A percentile compares a stretch with the other conserved stretches of the same genome.
These are phyloP conservation scores for Pangasius krempfi DNA, from an alignment of 2,797 vertebrate species.

Conservation along the genomic window DNA sequence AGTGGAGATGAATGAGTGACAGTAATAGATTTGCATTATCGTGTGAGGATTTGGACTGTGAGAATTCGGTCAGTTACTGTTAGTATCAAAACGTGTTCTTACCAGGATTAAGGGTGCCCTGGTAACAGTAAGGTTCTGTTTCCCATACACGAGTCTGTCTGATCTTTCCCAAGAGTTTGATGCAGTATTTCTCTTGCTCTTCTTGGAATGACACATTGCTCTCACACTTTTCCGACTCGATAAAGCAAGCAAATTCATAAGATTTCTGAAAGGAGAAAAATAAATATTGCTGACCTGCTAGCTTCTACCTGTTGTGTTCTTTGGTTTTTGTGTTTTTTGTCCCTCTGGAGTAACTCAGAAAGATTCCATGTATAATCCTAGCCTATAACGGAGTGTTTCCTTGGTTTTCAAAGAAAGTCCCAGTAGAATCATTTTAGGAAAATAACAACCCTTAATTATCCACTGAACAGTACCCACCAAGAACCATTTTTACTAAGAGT, in stretches of 20 bases:
- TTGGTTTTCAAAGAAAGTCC: neutral
- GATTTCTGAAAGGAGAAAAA: neutral
- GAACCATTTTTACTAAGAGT: neutral
- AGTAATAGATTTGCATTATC: neutral
- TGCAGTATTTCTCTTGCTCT: constrained; percentile 46
- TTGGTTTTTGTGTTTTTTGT: neutral
- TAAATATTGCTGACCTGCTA: neutral
- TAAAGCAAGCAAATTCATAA: neutral
- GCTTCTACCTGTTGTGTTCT: neutral
- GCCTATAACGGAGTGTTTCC: neutral
- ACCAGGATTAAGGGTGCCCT: constrained; percentile 18
- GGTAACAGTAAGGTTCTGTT: neutral
- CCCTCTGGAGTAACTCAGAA: neutral
- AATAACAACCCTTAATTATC: neutral
- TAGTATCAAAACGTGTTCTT: neutral
- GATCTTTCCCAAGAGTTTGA: constrained; percentile 17
- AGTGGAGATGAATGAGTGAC: neutral
- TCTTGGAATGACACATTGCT: neutral
- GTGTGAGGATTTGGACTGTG: neutral
- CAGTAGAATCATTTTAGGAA: neutral
- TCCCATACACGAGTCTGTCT: accelerated
- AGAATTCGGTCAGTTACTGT: neutral
- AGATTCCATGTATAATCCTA: neutral
- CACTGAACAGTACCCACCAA: neutral
- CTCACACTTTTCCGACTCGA: accelerated